Conservation (phyloP, 2,113 vertebrate species). For the Ophiodon elongatus region DNA sequence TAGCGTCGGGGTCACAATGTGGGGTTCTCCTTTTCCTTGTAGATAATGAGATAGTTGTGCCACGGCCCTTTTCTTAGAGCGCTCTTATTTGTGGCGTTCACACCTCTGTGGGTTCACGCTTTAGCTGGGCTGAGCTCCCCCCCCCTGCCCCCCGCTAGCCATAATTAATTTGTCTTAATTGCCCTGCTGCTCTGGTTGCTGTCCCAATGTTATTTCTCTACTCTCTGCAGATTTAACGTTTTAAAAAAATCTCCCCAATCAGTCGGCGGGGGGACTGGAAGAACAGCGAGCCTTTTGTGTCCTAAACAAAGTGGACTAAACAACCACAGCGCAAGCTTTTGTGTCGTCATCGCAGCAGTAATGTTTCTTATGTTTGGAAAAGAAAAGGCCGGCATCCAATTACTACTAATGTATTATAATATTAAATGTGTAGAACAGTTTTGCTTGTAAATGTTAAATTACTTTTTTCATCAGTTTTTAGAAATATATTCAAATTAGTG, state of each 20-base stretch:
- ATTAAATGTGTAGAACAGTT: constrained; percentile 13
- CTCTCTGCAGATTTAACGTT: constrained; percentile 75
- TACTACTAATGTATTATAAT: constrained; percentile 22
- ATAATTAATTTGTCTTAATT: constrained; percentile 86
- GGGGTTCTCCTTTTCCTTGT: constrained; percentile 51
- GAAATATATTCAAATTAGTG: not conserved
- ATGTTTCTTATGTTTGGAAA: constrained; percentile 71
- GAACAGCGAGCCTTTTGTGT: constrained; percentile 73
- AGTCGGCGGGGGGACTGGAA: constrained; percentile 48
- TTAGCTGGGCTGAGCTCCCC: constrained; percentile 36
- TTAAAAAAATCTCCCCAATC: constrained; percentile 66
- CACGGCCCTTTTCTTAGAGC: constrained; percentile 35
- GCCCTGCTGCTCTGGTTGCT: constrained; percentile 76
- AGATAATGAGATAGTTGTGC: constrained; percentile 76
- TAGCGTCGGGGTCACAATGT: constrained; percentile 54
- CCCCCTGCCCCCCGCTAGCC: constrained; percentile 39
- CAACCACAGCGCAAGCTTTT: constrained; percentile 77
- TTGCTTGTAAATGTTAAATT: not conserved
- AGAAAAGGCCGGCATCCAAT: constrained; percentile 49
- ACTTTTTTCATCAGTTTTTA: not conserved
- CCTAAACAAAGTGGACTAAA: constrained; percentile 74
- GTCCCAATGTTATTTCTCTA: constrained; percentile 73
- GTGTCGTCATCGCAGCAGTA: constrained; percentile 72
- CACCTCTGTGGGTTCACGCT: constrained; percentile 63
- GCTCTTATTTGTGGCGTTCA: constrained; percentile 33